Evolutionary conservation across 2,797 vertebrate species (phyloP).

Genomic region (Peromyscus attwateri): DNA sequence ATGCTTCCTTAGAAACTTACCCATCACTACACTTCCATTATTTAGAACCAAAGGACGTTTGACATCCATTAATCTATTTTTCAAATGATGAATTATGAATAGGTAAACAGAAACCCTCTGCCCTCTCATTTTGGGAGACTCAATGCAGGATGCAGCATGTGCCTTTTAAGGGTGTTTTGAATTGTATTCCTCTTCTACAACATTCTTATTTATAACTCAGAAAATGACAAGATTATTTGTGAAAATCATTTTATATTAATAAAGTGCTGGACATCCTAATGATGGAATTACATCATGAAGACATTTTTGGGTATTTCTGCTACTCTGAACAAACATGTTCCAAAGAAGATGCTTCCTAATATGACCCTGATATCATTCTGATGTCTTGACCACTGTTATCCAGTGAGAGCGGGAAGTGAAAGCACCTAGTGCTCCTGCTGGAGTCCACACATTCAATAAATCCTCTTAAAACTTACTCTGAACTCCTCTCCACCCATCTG

Average conservation of each 20-base stretch:
- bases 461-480: background rate
- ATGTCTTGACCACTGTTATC: background rate
- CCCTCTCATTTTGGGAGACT: conserved; percentile 41
- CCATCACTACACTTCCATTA: background rate
- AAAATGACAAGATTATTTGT: conserved; percentile 30
- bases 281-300: background rate
- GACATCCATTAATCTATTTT: conserved; percentile 25
- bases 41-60: conserved; percentile 56
- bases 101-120: background rate
- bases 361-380: background rate
- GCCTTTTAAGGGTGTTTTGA: conserved; percentile 27
- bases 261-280: background rate
- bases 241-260: conserved; percentile 59
- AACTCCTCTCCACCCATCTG: background rate
- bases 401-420: background rate
- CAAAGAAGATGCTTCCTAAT: conserved; percentile 10
- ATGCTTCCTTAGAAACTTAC: background rate
- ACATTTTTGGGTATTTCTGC: background rate
- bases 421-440: background rate
- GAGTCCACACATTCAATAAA: conserved; percentile 4
- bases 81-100: conserved; percentile 50
- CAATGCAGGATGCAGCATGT: background rate
- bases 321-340: conserved; percentile 21
- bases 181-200: background rate
- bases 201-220: conserved; percentile 35